A percentile compares a stretch with the other conserved stretches of the same genome.
Evolutionary conservation across 37 sponge, comb jelly and placozoan genomes (phyloP).

Genomic region (Corticium candelabrum): DNA sequence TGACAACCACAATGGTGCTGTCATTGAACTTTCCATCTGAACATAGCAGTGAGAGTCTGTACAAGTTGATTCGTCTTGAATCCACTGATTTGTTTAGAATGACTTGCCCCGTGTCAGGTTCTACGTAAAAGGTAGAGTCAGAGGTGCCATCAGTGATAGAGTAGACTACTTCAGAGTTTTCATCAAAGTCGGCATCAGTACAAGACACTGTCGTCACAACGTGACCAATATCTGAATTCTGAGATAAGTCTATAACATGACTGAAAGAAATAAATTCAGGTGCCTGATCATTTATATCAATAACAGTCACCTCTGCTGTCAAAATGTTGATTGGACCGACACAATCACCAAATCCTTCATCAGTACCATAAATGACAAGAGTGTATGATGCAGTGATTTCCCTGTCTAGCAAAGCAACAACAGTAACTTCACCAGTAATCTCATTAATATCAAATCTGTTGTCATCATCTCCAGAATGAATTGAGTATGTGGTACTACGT

Average conservation of each 20-base stretch:
- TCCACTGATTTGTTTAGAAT: not conserved
- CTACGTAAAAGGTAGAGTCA: not conserved
- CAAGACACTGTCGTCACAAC: not conserved
- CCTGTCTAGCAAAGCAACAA: not conserved
- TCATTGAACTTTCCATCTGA: not conserved
- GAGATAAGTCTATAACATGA: not conserved
- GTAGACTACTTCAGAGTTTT: not conserved
- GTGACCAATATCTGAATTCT: not conserved
- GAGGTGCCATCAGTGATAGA: not conserved
- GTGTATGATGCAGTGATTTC: not conserved
- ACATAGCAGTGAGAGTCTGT: not conserved
- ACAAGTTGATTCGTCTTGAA: not conserved
- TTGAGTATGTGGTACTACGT: not conserved
- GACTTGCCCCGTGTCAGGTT: not conserved
- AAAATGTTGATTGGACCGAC: not conserved
- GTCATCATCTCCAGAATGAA: not conserved
- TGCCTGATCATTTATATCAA: not conserved
- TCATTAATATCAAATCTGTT: not conserved
- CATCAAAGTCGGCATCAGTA: not conserved
- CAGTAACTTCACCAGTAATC: not conserved
- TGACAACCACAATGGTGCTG: not conserved
- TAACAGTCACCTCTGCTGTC: not conserved
- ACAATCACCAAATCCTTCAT: not conserved
- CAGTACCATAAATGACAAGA: not conserved
- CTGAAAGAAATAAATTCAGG: not conserved